Conservation (phyloP, 2,888 invertebrate species). For the Polydrusus tereticollis region DNA sequence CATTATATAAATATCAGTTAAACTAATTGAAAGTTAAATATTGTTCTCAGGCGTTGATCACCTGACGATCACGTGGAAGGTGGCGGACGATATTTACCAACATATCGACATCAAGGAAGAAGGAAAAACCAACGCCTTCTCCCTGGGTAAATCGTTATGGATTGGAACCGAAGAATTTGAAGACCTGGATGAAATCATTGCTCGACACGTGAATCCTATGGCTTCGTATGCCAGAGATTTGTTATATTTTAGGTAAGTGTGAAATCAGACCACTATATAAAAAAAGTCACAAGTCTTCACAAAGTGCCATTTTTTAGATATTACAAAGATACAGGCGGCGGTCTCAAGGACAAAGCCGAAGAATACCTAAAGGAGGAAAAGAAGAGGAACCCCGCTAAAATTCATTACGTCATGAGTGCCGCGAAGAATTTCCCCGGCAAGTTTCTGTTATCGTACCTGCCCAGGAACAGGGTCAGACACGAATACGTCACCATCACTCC, state of each 20-base stretch:
- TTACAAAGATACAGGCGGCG: constrained; percentile 82
- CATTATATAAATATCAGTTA: not conserved
- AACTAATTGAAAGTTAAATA: not conserved
- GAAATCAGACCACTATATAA: no score
- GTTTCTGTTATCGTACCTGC: constrained; percentile 94
- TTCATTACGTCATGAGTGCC: constrained; percentile 89
- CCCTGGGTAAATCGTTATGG: constrained; percentile 88
- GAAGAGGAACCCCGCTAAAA: constrained; percentile 86
- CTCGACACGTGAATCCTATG: constrained; percentile 97
- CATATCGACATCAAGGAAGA: constrained; percentile 97
- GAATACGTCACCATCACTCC: constrained; percentile 94
- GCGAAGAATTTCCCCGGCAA: constrained; percentile 91
- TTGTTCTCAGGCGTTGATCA: constrained; percentile 78
- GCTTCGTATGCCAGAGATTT: constrained; percentile 93
- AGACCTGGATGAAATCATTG: constrained; percentile 99
- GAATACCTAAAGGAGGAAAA: constrained; percentile 91
- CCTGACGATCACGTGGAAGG: constrained; percentile 99
- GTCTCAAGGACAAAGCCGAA: constrained; percentile 89
- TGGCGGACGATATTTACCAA: constrained; percentile 92
- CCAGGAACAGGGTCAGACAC: constrained; percentile 85
- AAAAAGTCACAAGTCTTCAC: no score
- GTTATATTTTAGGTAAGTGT: constrained; percentile 79
- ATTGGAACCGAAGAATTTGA: constrained; percentile 96
- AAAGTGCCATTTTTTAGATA: no score
- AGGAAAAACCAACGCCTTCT: constrained; percentile 96